These are phyloP conservation scores for Branchellion lobata DNA, from an alignment of 2,888 invertebrate genomes.

Conservation along the genomic window DNA sequence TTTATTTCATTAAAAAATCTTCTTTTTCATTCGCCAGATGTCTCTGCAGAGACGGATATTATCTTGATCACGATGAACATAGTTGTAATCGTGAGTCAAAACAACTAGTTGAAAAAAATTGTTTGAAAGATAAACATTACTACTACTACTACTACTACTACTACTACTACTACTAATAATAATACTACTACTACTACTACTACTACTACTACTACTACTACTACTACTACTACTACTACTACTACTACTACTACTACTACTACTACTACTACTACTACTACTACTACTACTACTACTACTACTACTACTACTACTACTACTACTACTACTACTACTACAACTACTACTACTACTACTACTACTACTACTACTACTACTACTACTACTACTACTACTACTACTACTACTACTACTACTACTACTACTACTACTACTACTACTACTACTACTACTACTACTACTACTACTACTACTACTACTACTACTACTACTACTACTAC, in stretches of 20 bases:
- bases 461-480: slow-evolving; percentile 18
- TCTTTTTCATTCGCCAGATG: slow-evolving; percentile 8
- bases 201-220: too few relatives aligned
- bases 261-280: too few relatives aligned
- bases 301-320: slow-evolving; percentile 28
- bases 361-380: slow-evolving; percentile 28
- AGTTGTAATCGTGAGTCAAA: slow-evolving; percentile 42
- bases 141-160: too few relatives aligned
- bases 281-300: not conserved
- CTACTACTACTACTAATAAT: too few relatives aligned
- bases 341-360: slow-evolving; percentile 29
- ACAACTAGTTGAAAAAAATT: too few relatives aligned
- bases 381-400: slow-evolving; percentile 29
- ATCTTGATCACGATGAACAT: slow-evolving; percentile 42
- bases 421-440: slow-evolving; percentile 15
- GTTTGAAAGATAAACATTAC: too few relatives aligned
- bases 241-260: too few relatives aligned
- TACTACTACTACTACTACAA: slow-evolving; percentile 11
- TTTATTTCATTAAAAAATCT: too few relatives aligned
- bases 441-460: slow-evolving; percentile 25
- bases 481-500: slow-evolving; percentile 29
- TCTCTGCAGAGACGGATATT: slow-evolving; percentile 74
- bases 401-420: slow-evolving; percentile 19
- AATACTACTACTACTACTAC: too few relatives aligned
- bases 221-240: too few relatives aligned